These are phyloP conservation scores for Neuroterus valhalla DNA, from an alignment of 1,140 invertebrate genomes.

Conservation along the genomic window DNA sequence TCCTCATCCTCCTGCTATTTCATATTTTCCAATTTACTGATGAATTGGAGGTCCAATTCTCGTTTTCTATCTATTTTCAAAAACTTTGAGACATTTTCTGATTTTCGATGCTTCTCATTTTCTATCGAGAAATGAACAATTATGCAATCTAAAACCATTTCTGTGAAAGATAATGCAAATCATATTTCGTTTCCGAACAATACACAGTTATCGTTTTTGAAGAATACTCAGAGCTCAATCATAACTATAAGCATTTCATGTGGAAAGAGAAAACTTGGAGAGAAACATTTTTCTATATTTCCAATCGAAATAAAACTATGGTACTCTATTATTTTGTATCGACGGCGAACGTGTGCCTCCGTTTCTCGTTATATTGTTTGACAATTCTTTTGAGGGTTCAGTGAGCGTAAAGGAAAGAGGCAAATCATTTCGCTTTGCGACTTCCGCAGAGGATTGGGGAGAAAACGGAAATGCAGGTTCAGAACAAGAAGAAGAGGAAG, in stretches of 20 bases:
- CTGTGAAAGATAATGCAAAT: neutral
- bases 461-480: conserved; percentile 49
- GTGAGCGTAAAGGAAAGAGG: conserved; percentile 35
- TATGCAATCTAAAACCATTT: neutral
- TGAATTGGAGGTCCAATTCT: conserved; percentile 35
- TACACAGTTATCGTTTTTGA: neutral
- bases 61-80: conserved; percentile 24
- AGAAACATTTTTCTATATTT: conserved; percentile 16
- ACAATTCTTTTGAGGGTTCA: conserved; percentile 6
- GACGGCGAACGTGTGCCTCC: conserved; percentile 7
- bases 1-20: conserved; percentile 30
- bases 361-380: conserved; percentile 24
- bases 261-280: conserved; percentile 7
- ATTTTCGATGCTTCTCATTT: no score
- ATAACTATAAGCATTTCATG: neutral
- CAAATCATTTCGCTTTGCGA: conserved; percentile 47
- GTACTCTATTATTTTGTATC: conserved; percentile 20
- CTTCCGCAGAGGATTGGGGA: conserved; percentile 40
- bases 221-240: conserved; percentile 22
- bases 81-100: conserved; percentile 36
- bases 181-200: neutral
- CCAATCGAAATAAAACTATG: conserved; percentile 20
- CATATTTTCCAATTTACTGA: conserved; percentile 3
- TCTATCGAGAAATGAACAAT: no score
- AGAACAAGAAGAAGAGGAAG: conserved; percentile 45